Percentiles rank a stretch among this genome's conserved stretches.
Conservation (phyloP, 2,797 vertebrate genomes). For the Nyctibius grandis region DNA sequence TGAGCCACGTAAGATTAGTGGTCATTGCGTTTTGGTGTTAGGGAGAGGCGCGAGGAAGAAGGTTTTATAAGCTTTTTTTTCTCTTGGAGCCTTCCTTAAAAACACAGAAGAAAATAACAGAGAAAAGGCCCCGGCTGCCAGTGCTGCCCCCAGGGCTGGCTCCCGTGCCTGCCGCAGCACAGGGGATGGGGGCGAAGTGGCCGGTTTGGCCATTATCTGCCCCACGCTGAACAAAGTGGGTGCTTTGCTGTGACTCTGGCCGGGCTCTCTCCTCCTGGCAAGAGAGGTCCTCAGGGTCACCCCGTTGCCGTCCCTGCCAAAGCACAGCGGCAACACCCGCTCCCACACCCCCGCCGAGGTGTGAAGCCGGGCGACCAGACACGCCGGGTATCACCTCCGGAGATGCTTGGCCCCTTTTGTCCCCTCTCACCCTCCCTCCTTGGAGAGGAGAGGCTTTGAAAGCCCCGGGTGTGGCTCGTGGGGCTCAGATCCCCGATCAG, state of each 20-base stretch:
- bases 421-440: neutral
- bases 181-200: neutral
- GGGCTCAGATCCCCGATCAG: conserved; percentile 51
- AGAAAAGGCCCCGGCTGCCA: neutral
- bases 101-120: neutral
- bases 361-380: neutral
- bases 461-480: neutral
- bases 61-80: neutral
- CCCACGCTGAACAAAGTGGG: neutral
- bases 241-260: neutral
- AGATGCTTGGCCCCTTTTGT: neutral
- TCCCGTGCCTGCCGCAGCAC: neutral
- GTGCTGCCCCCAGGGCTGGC: neutral
- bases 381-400: neutral
- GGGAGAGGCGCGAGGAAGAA: neutral
- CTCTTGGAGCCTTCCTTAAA: neutral
- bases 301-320: rapidly evolving
- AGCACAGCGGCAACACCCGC: rapidly evolving
- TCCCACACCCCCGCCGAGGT: neutral
- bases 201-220: neutral
- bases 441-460: conserved; percentile 13
- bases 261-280: neutral
- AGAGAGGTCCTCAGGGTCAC: neutral
- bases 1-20: conserved; percentile 5
- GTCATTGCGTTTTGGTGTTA: neutral